Base-by-base conservation (phyloP, 1,140 invertebrate species). In the Drosophila repleta region DNA sequence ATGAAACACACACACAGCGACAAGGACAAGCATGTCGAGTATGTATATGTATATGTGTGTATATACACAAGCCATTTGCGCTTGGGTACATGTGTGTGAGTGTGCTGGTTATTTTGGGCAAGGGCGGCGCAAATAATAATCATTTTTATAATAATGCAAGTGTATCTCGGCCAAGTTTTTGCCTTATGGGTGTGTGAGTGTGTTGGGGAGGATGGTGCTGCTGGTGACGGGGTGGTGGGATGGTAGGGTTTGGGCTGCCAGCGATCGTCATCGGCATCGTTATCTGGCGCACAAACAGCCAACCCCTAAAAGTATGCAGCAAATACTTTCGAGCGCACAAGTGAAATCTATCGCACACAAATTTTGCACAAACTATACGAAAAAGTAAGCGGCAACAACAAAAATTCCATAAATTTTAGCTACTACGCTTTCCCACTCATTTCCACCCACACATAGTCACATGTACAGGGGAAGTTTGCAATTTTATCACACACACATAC, bases 121-220 rank as follows among this genome's bases (percentile, higher is more conserved):
- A 39, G 72, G 61, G 68, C 45, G 57, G 55, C 69, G 76, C 60
- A 82, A 82, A 77, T 85, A 82, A 85, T 87, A 87, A 87, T 85
- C 80, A 81, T 87, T 87, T 85, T 85, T 78, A 89, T 88, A 89
- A 89, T 88, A 89, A 84, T 79, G 79, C 84, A 89, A 88, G 84
- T 88, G 85, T 76, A 84, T 74, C 74, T 68, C 57, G 62, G 61
- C 37, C 41, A 79, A 77, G 80, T 79, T 75, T 72, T 76, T 51
- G 62, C 51, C 45, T 46, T 66, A 65, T 61, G 32, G 17, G 13
- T 51, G 60, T 21, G 24, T 10, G 37, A 13, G 29, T n/a, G 17
- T 21, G 3, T 10, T 1, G 2, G 15, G 48, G 15, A 7, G 8
- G 26, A 1, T 15, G 39, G 13, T 15, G 37, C 0, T 41, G 39